Evolutionary conservation across 1,140 invertebrate species (phyloP).

Genomic region (Piezodorus guildinii): DNA sequence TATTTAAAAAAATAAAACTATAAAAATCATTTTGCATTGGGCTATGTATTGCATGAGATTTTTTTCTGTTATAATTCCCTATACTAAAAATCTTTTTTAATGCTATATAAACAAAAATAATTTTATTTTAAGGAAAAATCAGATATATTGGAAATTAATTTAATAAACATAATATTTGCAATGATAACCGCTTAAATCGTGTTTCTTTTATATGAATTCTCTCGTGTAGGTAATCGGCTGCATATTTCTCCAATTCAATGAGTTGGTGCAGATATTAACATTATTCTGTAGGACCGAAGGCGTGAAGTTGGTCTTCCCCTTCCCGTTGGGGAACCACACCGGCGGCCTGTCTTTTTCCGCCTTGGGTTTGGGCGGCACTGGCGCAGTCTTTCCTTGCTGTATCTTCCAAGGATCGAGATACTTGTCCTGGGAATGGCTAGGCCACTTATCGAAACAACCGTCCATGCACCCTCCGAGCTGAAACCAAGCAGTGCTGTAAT

Average conservation of each 20-base stretch:
- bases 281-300: conserved; percentile 17
- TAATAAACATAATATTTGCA: too few species aligned
- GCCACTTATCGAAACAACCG: conserved; percentile 21
- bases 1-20: too few species aligned
- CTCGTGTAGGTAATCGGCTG: conserved; percentile 24
- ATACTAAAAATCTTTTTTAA: too few species aligned
- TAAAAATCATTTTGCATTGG: too few species aligned
- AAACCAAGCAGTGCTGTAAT: too few species aligned
- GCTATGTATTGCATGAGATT: too few species aligned
- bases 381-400: not conserved
- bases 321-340: not conserved
- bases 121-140: too few species aligned
- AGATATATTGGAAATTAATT: too few species aligned
- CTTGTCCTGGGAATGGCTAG: not conserved
- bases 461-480: conserved; percentile 20
- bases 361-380: not conserved
- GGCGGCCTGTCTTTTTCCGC: not conserved
- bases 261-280: conserved; percentile 17
- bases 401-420: conserved; percentile 12
- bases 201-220: conserved; percentile 7
- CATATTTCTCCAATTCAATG: conserved; percentile 17
- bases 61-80: too few species aligned
- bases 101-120: too few species aligned
- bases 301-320: not conserved
- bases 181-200: too few species aligned